Evolutionary conservation across 1,140 invertebrate genomes (phyloP).

Genomic region (Phenacoccus solenopsis): DNA sequence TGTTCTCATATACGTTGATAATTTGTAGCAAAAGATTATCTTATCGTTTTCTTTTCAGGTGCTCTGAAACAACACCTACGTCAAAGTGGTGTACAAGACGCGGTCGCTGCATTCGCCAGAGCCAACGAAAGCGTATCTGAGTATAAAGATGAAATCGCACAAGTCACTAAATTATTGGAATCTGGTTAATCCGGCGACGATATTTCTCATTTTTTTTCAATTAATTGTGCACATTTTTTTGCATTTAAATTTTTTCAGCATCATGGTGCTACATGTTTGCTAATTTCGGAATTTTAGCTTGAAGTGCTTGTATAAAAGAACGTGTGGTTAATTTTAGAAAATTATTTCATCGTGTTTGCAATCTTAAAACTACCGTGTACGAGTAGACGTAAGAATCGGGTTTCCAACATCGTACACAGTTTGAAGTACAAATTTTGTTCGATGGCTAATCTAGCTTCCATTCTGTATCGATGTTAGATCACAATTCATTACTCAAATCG

Average conservation of each 20-base stretch:
- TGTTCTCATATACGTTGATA: background rate
- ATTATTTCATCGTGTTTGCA: background rate
- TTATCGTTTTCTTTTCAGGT: background rate
- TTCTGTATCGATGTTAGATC: too few species aligned
- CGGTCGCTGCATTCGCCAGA: background rate
- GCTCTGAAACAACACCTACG: background rate
- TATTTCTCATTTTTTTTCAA: background rate
- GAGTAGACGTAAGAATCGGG: too few species aligned
- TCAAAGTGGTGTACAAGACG: background rate
- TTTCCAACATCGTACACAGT: too few species aligned
- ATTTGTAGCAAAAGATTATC: background rate
- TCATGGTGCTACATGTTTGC: background rate
- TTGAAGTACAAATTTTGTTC: background rate
- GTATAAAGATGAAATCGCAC: background rate
- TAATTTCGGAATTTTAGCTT: background rate
- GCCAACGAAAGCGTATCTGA: background rate
- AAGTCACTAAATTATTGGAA: conserved; percentile 9
- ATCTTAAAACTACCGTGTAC: too few species aligned
- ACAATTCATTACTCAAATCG: too few species aligned
- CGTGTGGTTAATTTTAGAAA: background rate
- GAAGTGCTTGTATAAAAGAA: background rate
- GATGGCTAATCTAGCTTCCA: background rate
- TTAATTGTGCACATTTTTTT: conserved; percentile 1
- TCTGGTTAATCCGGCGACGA: background rate
- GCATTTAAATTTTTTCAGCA: background rate